These are phyloP conservation scores for Ageneiosus marmoratus DNA, from an alignment of 2,113 vertebrate species.

Conservation along the genomic window DNA sequence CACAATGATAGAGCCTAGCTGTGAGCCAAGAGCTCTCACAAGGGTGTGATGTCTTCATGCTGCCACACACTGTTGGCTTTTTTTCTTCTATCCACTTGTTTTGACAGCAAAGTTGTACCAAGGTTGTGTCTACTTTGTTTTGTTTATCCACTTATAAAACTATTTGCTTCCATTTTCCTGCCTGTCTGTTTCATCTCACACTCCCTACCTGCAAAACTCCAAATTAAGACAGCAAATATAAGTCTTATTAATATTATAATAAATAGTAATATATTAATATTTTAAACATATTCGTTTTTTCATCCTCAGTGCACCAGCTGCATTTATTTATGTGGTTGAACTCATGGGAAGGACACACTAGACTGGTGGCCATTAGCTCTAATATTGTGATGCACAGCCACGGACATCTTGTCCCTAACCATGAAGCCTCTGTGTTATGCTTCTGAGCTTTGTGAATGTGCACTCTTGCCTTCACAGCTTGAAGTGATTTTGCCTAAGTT, in stretches of 20 bases:
- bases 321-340: neutral
- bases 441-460: neutral
- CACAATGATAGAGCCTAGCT: neutral
- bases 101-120: neutral
- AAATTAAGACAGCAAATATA: neutral
- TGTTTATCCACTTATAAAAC: neutral
- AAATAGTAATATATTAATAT: no score
- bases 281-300: constrained; percentile 4
- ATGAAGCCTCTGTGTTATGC: neutral
- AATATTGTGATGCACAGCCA: neutral
- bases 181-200: neutral
- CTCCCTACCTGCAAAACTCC: neutral
- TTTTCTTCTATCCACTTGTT: neutral
- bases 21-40: constrained; percentile 6
- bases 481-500: constrained; percentile 33
- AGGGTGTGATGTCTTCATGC: neutral
- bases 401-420: neutral
- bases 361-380: neutral
- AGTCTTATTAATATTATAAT: neutral
- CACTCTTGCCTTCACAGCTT: constrained; percentile 29
- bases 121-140: neutral
- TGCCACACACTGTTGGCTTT: neutral
- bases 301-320: neutral
- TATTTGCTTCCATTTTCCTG: neutral
- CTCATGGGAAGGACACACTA: neutral